Base-by-base conservation (phyloP, 2,797 vertebrate species). In the Epinephelus awoara region DNA sequence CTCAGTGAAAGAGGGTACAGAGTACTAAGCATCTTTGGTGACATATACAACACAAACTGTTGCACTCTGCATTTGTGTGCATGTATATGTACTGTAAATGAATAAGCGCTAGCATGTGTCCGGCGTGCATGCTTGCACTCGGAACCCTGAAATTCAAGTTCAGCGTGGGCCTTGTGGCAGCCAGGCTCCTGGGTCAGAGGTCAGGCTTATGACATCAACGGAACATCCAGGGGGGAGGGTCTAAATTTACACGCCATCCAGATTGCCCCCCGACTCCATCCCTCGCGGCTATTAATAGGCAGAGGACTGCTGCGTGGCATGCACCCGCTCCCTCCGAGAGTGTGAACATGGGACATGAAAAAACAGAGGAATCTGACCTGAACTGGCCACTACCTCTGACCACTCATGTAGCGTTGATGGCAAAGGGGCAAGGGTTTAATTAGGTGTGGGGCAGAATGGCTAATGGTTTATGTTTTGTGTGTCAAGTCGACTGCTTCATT, bases 271-370 rank as follows among this genome's bases (percentile, higher is more conserved):
- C 52, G 46, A 85, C 88, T 92, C 84, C 77, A 85, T 91, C 87
- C 86, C 90, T 89, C 27, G 3, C 27, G 18, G 69, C 92, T 95
- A 95, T 94, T 93, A 93, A 94, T 95, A 96, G 92, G n/a, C 68
- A 12, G 62, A 81, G 89, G 88, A 90, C 89, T 92, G 88, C 86
- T 89, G 90, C 47, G 58, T 91, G 93, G 90, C 86, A 92, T 91
- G 91, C 77, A 83, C 86, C 72, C 64, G 15, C 79, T 89, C 79
- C 65, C 82, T 90, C 62, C 0, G 38, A 79, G 82, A 89, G 90
- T 93, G 91, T 91, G 86, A 92, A 90, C 86, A 91, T 47, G 71
- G 77, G 78, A 80, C 61, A 67, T 89, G 82, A 92, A 94, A 88
- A 92, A 93, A 92, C 77, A 86, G 62, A 86, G 77, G 83, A 89